Evolutionary conservation across 2,113 vertebrate genomes (phyloP).

Genomic region (Oenanthe melanoleuca): DNA sequence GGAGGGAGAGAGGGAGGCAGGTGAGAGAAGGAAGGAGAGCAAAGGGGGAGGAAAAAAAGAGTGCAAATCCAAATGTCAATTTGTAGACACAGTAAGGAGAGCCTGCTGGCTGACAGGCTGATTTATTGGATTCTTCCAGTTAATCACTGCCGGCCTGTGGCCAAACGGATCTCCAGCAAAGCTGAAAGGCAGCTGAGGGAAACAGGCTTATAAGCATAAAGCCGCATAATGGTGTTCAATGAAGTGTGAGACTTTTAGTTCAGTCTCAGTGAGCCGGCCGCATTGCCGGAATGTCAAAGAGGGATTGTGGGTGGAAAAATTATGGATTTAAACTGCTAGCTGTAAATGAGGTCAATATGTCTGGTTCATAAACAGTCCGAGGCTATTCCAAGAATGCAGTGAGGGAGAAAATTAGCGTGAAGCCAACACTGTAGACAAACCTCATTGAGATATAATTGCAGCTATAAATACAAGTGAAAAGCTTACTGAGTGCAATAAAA

Average conservation of each 20-base stretch:
- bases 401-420: constrained; percentile 93
- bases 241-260: constrained; percentile 97
- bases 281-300: constrained; percentile 88
- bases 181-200: constrained; percentile 88
- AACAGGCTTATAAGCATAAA: constrained; percentile 93
- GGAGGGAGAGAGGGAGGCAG: neutral
- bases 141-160: constrained; percentile 90
- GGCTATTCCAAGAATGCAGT: constrained; percentile 90
- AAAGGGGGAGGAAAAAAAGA: neutral
- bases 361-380: constrained; percentile 96
- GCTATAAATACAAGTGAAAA: constrained; percentile 89
- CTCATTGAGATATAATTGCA: constrained; percentile 93
- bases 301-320: constrained; percentile 89
- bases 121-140: constrained; percentile 98
- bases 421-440: constrained; percentile 90
- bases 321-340: constrained; percentile 91
- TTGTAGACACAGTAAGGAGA: constrained; percentile 84
- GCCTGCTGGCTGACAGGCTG: constrained; percentile 91
- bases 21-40: neutral
- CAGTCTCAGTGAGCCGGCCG: constrained; percentile 88
- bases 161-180: constrained; percentile 90
- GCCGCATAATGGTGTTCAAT: constrained; percentile 98
- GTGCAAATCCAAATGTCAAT: constrained; percentile 88
- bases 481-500: constrained; percentile 85
- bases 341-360: constrained; percentile 98